Evolutionary conservation across 2,888 invertebrate genomes (phyloP), one percentile per base, ranked within the genome.

Genomic region (Agrilus mali): DNA sequence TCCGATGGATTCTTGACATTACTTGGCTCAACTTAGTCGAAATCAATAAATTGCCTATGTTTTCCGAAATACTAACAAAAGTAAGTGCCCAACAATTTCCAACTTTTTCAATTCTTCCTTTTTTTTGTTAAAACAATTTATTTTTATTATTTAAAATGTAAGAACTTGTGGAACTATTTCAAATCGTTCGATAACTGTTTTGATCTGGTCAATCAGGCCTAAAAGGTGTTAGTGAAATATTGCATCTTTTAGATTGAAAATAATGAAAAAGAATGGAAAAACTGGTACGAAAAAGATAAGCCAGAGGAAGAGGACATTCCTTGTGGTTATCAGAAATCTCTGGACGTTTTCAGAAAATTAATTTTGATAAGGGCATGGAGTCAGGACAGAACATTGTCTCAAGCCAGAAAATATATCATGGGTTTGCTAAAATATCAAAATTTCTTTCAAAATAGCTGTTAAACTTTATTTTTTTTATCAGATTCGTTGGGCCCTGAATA

Each of bases 11-110:
- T 56, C 71, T 93, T 42, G 95, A 95, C 58, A 89, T 94, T 50
- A 93, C 94, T 0, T 96, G 95, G 95, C 66, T 95, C 33, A 96
- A 96, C 71, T 71, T 95, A 50, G 94, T 95, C 1, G 93, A 93
- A 66, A 86, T 96, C 15, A 89, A 85, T 60, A 89, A 87, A 62
- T 65, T 95, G 42, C 73, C 80, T 22, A 80, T 75, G 10, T 95
- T 95, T 65, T 70, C 75, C 2, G 86, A 84, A 54, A 79, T 95
- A 40, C 68, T 94, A 16, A 73, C 75, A 33, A 84, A 84, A 69
- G 85, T 84, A 8, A 33, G 37, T 22, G 13, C 8, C 27, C 20
- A 14, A n/a, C n/a, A 41, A 10, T 32, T 32, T 15, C 4, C 4
- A 17, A 16, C 15, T 32, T 37, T 32, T 10, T 16, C 14, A 27